Evolutionary conservation across 2,113 vertebrate species (phyloP), one percentile per base, ranked within the genome.

Genomic region (Oceanites oceanicus): DNA sequence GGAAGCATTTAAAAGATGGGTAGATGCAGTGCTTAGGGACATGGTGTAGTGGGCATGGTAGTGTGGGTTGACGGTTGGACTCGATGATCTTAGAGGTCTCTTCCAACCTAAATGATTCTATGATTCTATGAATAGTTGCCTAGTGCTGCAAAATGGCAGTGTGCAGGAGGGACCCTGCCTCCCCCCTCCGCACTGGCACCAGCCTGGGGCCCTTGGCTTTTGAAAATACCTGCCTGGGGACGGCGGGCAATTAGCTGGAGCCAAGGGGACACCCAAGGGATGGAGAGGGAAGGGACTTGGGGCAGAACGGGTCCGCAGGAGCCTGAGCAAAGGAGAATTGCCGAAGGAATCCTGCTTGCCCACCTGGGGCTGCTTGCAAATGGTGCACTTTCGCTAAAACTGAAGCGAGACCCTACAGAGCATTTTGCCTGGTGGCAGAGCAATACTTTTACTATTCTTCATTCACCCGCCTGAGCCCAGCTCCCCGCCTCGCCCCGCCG

Each of bases 151-250:
- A 23, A 56, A n/a, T 0, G 21, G 45, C 38, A 47, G 55, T 23
- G 5, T 0, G 22, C 15, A 18, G 50, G 44, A 19, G 55, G 63
- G 14, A n/a, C 55, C 20, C 0, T 0, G n/a, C 55, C 34, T 62
- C 23, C 7, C 36, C 61, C 15, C 73, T 50, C 78, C n/a, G 65
- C 16, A 10, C 40, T 44, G 44, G 38, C 0, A 3, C 42, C 67
- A 63, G 30, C n/a, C 58, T 26, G 32, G 8, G 42, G 5, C 58
- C 23, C 27, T 87, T 76, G 9, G 21, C 68, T 77, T 53, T 42
- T 25, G 22, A 18, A 72, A 45, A 27, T 8, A 76, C 7, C 34
- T 17, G 0, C 18, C 12, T 0, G 1, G 32, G 18, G 49, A 25
- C 9, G n/a, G 78, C 53, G 50, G 49, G 42, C 53, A 22, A 12